Conservation (phyloP, 2,888 invertebrate species). For the Therioaphis trifolii region DNA sequence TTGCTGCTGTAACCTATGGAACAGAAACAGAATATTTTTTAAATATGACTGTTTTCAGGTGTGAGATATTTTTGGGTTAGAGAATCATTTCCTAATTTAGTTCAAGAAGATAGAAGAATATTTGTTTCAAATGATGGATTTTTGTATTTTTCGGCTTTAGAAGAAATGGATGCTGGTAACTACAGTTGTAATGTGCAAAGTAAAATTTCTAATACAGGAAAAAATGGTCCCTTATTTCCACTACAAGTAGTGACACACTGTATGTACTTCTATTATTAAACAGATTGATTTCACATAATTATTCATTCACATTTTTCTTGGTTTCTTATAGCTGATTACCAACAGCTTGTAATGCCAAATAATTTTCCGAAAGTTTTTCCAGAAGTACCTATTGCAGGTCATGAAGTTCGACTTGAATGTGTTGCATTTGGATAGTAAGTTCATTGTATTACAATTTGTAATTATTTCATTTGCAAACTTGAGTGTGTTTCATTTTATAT, state of each 20-base stretch:
- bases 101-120: slow-evolving; percentile 90
- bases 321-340: slow-evolving; percentile 79
- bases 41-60: slow-evolving; percentile 68
- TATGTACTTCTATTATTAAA: slow-evolving; percentile 69
- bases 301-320: slow-evolving; percentile 58
- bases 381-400: slow-evolving; percentile 89
- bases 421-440: slow-evolving; percentile 93
- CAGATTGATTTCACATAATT: neutral
- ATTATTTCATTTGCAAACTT: too few species aligned
- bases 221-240: slow-evolving; percentile 90
- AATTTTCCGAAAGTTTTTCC: slow-evolving; percentile 97
- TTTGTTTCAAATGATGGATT: slow-evolving; percentile 95
- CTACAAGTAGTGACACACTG: slow-evolving; percentile 85
- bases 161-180: slow-evolving; percentile 87
- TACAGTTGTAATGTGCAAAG: slow-evolving; percentile 94
- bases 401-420: slow-evolving; percentile 92
- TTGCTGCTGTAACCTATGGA: too few species aligned
- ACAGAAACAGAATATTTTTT: slow-evolving; percentile 4
- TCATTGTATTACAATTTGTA: too few species aligned
- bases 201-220: slow-evolving; percentile 84
- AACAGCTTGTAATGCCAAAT: slow-evolving; percentile 91
- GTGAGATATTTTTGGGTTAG: slow-evolving; percentile 93
- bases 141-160: slow-evolving; percentile 92
- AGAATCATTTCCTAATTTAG: slow-evolving; percentile 89
- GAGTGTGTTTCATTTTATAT: too few species aligned